phyloP scores from a whole-genome alignment of 2,797 vertebrate species.

The Syngnathus acus region DNA sequence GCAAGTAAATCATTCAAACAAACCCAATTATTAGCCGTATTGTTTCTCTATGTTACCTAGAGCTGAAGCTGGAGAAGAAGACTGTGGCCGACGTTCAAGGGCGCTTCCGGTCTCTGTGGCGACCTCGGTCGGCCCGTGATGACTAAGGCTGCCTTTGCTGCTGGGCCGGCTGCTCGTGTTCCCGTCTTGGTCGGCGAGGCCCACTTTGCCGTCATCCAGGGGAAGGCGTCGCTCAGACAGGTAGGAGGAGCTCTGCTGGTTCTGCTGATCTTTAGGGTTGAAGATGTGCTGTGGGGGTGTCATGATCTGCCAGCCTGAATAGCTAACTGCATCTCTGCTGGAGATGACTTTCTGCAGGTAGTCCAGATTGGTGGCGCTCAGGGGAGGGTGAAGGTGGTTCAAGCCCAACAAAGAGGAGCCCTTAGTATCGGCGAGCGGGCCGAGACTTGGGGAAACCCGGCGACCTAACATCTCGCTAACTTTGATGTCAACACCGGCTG shows the following conservation, averaged over 20 bases:
- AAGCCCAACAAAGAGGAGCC: slow-evolving; percentile 83
- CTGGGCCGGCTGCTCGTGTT: slow-evolving; percentile 84
- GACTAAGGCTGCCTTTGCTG: slow-evolving; percentile 76
- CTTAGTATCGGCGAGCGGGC: slow-evolving; percentile 70
- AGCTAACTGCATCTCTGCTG: slow-evolving; percentile 84
- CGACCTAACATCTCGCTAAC: slow-evolving; percentile 91
- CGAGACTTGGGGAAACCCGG: slow-evolving; percentile 69
- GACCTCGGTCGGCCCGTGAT: slow-evolving; percentile 78
- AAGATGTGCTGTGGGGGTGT: slow-evolving; percentile 82
- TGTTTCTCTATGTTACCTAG: slow-evolving; percentile 23
- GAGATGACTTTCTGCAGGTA: slow-evolving; percentile 86
- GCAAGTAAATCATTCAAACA: background rate
- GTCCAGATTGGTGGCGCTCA: slow-evolving; percentile 88
- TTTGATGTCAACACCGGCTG: slow-evolving; percentile 83
- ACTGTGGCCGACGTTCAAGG: slow-evolving; percentile 83
- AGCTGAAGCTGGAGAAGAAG: slow-evolving; percentile 91
- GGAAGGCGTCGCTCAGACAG: slow-evolving; percentile 40
- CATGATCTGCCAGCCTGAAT: slow-evolving; percentile 94
- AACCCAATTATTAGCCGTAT: background rate
- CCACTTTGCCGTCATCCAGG: slow-evolving; percentile 80
- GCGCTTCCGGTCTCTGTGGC: slow-evolving; percentile 77
- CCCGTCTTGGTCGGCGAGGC: slow-evolving; percentile 82
- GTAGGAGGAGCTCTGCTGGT: slow-evolving; percentile 52
- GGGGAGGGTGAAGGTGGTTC: slow-evolving; percentile 81
- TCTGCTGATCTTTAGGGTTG: slow-evolving; percentile 78